Base-by-base conservation (phyloP, 1,140 invertebrate species). In the Laupala kohalensis region DNA sequence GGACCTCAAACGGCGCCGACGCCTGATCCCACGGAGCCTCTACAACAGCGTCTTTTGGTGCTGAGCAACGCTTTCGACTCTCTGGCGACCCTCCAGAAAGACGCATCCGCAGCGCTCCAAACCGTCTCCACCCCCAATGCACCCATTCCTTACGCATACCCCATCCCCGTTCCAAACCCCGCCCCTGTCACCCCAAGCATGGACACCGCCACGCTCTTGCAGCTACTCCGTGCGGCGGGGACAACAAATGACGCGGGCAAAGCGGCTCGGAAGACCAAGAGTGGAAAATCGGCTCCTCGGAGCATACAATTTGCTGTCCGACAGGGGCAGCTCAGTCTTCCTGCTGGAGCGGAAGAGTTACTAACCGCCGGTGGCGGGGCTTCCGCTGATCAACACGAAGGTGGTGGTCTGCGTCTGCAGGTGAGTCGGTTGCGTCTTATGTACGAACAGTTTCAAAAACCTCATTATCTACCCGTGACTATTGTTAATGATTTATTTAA, bases 291-390 rank as follows among this genome's bases (percentile, higher is more conserved):
- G 12, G 24, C 25, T 12, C 6, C 64, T 3, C 76, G 81, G 66
- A 77, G 75, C 3, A 76, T 82, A 5, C 76, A 82, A 15, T 81
- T 81, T 78, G 67, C 78, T 23, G 80, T 81, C 77, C 79, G 78
- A 71, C 80, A 82, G 64, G 80, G 81, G 6, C 81, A 82, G 65
- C 80, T 81, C 66, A 81, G 79, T 68, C 74, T 82, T 74, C 81
- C 81, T 19, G 77, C 79, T 25, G 81, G 80, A 25, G 73, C 80
- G 13, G 53, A 81, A 12, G 81, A 82, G 70, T 76, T 77, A 6
- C 74, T 82, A 27, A 77, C 81, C 72, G 79, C 78, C 66, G 80
- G 80, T 2, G 80, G 79, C 30, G 79, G 79, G 53, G 76, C 78
- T 30, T 71, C 74, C 26, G 76, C 78, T n/a, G 78, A 74, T 62